Conservation (phyloP, 1,140 invertebrate species). For the Ericerus pela region DNA sequence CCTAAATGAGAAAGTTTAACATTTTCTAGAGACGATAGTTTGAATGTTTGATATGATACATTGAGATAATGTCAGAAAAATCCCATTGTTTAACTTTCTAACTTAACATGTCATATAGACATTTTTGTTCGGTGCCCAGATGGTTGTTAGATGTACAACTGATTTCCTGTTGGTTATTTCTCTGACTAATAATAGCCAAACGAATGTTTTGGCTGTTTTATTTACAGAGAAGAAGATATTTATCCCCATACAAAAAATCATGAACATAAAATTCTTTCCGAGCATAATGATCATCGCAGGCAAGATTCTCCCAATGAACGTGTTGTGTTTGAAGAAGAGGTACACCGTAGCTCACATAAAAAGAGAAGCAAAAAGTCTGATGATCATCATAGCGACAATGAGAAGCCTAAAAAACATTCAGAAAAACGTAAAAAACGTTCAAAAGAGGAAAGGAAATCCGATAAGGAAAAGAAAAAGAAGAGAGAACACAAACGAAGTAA, state of each 20-base stretch:
- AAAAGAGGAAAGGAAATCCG: not conserved
- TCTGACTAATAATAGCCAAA: not conserved
- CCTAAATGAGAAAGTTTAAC: too few species aligned
- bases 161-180: not conserved
- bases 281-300: not conserved
- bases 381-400: not conserved
- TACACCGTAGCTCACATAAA: not conserved
- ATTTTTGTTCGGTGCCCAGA: too few species aligned
- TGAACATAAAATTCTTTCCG: not conserved
- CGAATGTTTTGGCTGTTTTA: too few species aligned
- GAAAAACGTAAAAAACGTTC: conserved; percentile 1
- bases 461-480: not conserved
- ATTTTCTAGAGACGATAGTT: too few species aligned
- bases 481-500: not conserved
- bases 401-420: not conserved
- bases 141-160: too few species aligned
- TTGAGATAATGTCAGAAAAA: too few species aligned
- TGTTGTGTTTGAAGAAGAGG: not conserved
- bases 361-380: not conserved
- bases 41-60: too few species aligned
- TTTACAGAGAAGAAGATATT: not conserved
- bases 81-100: too few species aligned
- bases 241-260: not conserved
- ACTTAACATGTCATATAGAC: too few species aligned
- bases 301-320: too few species aligned